Conservation (phyloP, 1,140 invertebrate species). For the Achroia grisella region DNA sequence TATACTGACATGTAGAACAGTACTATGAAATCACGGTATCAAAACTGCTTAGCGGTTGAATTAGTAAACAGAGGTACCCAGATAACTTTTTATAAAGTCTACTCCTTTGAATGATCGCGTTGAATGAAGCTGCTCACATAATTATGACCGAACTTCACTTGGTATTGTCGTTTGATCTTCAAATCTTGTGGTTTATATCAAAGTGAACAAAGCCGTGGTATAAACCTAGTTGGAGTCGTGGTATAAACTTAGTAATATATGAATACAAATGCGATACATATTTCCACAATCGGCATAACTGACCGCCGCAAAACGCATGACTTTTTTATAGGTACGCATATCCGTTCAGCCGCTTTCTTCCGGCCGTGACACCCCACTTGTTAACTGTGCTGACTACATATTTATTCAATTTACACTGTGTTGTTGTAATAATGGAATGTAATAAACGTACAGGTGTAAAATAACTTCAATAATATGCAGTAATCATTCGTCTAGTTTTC, state of each 20-base stretch:
- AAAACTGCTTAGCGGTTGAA: too few species aligned
- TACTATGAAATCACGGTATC: too few species aligned
- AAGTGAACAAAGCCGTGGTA: not conserved
- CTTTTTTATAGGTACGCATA: conserved; percentile 1
- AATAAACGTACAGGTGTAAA: not conserved
- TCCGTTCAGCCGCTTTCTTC: conserved; percentile 25
- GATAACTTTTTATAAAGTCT: too few species aligned
- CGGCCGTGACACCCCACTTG: conserved; percentile 48
- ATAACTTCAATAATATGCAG: not conserved
- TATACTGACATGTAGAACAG: too few species aligned
- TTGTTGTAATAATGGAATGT: conserved; percentile 9
- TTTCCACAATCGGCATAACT: too few species aligned
- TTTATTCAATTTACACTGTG: conserved; percentile 31
- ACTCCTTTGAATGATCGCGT: too few species aligned
- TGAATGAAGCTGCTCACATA: too few species aligned
- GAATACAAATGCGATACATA: not conserved
- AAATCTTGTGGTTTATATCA: not conserved
- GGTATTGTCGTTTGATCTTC: too few species aligned
- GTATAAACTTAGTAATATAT: not conserved
- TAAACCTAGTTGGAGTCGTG: not conserved
- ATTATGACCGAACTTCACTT: too few species aligned
- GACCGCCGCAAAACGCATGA: conserved; percentile 1
- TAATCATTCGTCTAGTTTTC: not conserved
- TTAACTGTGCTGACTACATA: conserved; percentile 34
- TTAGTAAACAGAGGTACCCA: too few species aligned